Base-by-base conservation (phyloP, 2,888 invertebrate genomes). In the Drosophila buzzatii region DNA sequence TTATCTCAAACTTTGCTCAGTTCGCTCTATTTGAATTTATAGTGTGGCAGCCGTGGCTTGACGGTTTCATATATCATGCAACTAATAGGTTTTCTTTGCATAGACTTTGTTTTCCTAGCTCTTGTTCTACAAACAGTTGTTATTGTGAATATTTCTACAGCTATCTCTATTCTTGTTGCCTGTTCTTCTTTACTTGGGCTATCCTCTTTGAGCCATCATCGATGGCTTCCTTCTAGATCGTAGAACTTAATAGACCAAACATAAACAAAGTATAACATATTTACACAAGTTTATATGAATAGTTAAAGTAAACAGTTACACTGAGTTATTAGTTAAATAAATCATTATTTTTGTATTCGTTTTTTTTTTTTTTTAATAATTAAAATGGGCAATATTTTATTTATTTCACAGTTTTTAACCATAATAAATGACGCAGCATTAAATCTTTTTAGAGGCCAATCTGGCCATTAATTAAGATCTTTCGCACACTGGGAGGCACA, bases 81-180 rank as follows among this genome's bases (percentile, higher is more conserved):
- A 81, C 83, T 85, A 85, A 85, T 87, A 87, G 75, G 88, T 87
- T 85, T 87, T 85, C 85, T 77, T 82, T 68, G 63, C 80, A 42
- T 69, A 72, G 68, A 73, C 75, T 74, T 68, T 64, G 33, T 56
- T 51, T 41, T 55, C 2, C 16, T 9, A 37, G 16, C 51, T 73
- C 37, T 64, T 63, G 42, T 65, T 45, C 7, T 45, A 3, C 16
- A 14, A 6, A 4, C 5, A 16, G 47, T 8, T 47, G 27, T 3
- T 27, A 5, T 31, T 49, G 31, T 31, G n/a, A 4, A n/a, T n/a
- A 9, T 47, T 42, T 35, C 33, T 51, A 2, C 42, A 69, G 37
- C 20, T 56, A 31, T 20, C 44, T 41, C 9, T 51, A 20, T 16
- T 33, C 12, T 42, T 55, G 31, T 53, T 45, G 58, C 9, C 66